phyloP scores from a whole-genome alignment of 2,888 invertebrate genomes.

The Drosophila anomalata region DNA sequence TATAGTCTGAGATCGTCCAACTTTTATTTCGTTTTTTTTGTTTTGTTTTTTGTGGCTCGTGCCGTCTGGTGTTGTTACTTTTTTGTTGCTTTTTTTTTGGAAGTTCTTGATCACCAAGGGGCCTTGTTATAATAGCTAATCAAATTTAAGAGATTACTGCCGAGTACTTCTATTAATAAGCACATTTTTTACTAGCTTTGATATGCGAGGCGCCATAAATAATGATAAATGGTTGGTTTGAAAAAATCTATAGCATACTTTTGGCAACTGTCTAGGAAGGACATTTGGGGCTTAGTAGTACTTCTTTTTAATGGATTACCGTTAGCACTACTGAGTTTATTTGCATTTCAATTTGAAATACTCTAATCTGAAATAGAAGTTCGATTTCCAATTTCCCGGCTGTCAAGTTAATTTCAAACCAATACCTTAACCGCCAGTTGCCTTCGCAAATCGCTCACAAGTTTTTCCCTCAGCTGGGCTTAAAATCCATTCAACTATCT shows the following conservation, averaged over 20 bases:
- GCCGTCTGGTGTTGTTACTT: neutral
- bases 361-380: too few relatives aligned
- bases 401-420: neutral
- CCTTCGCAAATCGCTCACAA: slow-evolving; percentile 5
- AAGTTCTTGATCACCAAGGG: neutral
- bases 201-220: neutral
- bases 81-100: neutral
- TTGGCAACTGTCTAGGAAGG: neutral
- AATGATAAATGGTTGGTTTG: neutral
- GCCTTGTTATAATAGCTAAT: neutral
- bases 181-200: neutral
- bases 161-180: neutral
- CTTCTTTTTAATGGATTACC: too few relatives aligned
- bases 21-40: neutral
- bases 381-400: neutral
- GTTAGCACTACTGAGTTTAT: too few relatives aligned
- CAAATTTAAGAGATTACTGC: neutral
- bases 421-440: slow-evolving; percentile 5
- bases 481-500: slow-evolving; percentile 14
- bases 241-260: neutral
- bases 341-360: too few relatives aligned
- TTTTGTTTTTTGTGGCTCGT: neutral
- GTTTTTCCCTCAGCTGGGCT: slow-evolving; percentile 9
- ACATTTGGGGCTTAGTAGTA: neutral
- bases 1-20: slow-evolving; percentile 12